Conservation (phyloP, 2,888 invertebrate genomes). For the Troilus luridus region DNA sequence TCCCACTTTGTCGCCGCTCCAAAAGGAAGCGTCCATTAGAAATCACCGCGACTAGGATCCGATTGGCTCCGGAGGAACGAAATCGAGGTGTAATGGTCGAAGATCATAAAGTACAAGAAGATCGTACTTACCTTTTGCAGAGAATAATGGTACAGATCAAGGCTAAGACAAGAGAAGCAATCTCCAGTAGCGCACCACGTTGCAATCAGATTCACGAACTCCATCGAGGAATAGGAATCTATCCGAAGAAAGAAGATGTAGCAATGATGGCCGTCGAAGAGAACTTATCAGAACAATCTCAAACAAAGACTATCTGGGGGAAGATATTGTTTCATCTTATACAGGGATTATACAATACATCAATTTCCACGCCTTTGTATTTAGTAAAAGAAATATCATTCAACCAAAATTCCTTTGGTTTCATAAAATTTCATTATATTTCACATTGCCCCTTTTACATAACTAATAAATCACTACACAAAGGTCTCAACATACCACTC, state of each 20-base stretch:
- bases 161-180: neutral
- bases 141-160: neutral
- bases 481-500: no score
- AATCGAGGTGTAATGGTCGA: neutral
- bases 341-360: neutral
- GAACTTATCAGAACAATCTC: neutral
- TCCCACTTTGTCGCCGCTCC: conserved; percentile 24
- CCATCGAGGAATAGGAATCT: neutral
- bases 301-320: neutral
- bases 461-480: no score
- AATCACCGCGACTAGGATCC: neutral
- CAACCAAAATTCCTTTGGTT: no score
- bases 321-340: neutral
- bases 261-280: neutral
- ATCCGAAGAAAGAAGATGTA: neutral
- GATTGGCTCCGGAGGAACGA: neutral
- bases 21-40: neutral
- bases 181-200: neutral
- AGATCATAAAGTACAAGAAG: neutral
- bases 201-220: neutral
- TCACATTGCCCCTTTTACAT: no score
- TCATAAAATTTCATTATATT: no score
- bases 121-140: neutral
- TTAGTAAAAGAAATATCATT: no score
- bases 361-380: no score